Base-by-base conservation (phyloP, 2,113 vertebrate species). In the Ginglymostoma cirratum region DNA sequence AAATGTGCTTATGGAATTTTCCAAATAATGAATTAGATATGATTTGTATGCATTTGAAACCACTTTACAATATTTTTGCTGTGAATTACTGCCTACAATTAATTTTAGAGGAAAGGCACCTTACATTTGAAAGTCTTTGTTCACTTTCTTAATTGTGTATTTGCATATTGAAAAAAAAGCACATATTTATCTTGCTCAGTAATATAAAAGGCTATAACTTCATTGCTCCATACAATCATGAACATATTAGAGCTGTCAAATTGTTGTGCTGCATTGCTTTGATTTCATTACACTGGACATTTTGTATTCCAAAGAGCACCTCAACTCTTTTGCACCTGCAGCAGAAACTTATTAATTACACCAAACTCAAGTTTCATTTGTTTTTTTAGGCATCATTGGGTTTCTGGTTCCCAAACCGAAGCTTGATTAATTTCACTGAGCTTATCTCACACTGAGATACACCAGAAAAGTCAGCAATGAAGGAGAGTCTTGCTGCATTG, bases 341-440 rank as follows among this genome's bases (percentile, higher is more conserved):
- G 45, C 93, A 95, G 12, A 72, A 95, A 48, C 8, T 42, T 94
- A 70, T 72, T 72, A 95, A 95, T 72, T 95, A 48, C 12, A 52
- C 38, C 24, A 23, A 72, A 45, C 67, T 95, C 66, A 95, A 72
- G 48, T 72, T 72, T 95, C 66, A 70, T 95, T 70, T 48, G 72
- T 95, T 95, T 95, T 95, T 45, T 94, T 72, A 14, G 48, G 93
- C 93, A 95, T 48, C 67, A 95, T 38, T 95, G 67, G 3, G 42
- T 95, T 45, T 34, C 65, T 52, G 66, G 24, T 72, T 48, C 42
- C 45, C 17, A 72, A 95, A 52, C 3, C 48, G 67, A 95, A 95
- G 42, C 21, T 95, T 72, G 72, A 95, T 95, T 42, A 95, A 72
- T 52, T 95, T 95, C 24, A 95, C 23, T 52, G 42, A 95, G 66